Evolutionary conservation across 2,888 invertebrate genomes (phyloP).

Genomic region (Sphaerophoria rueppellii): DNA sequence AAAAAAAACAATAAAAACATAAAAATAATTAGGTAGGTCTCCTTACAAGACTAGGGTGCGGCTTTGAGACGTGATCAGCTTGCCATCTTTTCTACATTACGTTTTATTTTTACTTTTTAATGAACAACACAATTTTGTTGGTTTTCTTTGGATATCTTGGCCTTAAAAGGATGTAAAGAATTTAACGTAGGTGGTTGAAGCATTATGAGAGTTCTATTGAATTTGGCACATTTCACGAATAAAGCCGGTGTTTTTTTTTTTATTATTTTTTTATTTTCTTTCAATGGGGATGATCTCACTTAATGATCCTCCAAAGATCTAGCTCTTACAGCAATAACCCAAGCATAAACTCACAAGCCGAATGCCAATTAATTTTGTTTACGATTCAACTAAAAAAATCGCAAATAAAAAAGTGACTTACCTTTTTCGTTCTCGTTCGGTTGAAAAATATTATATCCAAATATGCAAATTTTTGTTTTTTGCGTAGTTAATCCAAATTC

Average conservation of each 20-base stretch:
- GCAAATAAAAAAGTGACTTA: conserved; percentile 27
- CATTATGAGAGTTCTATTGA: neutral
- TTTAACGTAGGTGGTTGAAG: neutral
- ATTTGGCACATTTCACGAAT: conserved; percentile 35
- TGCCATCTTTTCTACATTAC: conserved; percentile 48
- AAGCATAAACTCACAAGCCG: neutral
- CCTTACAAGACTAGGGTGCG: conserved; percentile 52
- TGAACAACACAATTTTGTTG: conserved; percentile 7
- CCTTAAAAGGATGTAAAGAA: conserved; percentile 35
- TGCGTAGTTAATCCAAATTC: conserved; percentile 42
- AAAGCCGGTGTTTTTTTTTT: conserved; percentile 35
- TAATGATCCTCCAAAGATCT: conserved; percentile 51
- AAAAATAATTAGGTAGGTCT: conserved; percentile 23
- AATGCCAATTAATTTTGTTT: conserved; percentile 51
- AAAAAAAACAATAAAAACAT: conserved; percentile 16
- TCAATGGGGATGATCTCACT: conserved; percentile 54
- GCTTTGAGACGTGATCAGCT: conserved; percentile 45
- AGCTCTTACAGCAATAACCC: conserved; percentile 18
- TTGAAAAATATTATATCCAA: conserved; percentile 51
- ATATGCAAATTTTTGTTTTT: conserved; percentile 36
- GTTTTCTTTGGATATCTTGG: conserved; percentile 8
- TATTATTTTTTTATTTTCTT: neutral
- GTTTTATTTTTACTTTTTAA: neutral
- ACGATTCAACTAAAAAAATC: conserved; percentile 13
- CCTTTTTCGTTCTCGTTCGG: conserved; percentile 55